phyloP scores from a whole-genome alignment of 2,797 vertebrate genomes.

The Bovichtus diacanthus region DNA sequence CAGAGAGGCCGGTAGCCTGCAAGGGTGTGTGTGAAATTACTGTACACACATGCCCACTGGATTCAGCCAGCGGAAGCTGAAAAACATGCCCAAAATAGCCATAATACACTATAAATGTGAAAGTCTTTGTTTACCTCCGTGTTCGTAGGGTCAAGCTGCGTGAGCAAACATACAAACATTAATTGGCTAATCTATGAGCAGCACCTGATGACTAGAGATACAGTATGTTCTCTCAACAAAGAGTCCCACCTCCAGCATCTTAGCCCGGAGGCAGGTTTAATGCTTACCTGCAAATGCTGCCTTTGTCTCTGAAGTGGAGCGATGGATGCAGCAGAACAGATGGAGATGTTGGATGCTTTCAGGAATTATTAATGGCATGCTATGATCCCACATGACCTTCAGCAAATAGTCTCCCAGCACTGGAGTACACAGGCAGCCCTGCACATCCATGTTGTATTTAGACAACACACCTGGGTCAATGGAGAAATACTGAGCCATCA shows the following conservation, averaged over 20 bases:
- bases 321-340: slow-evolving; percentile 81
- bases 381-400: slow-evolving; percentile 88
- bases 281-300: slow-evolving; percentile 76
- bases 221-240: slow-evolving; percentile 58
- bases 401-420: slow-evolving; percentile 81
- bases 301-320: slow-evolving; percentile 82
- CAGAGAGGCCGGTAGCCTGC: slow-evolving; percentile 71
- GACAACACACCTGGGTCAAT: slow-evolving; percentile 81
- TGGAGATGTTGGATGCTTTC: slow-evolving; percentile 84
- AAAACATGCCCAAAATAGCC: slow-evolving; percentile 43
- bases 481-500: slow-evolving; percentile 74
- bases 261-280: slow-evolving; percentile 71
- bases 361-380: slow-evolving; percentile 86
- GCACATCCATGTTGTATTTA: slow-evolving; percentile 82
- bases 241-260: slow-evolving; percentile 73
- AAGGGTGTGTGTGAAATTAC: slow-evolving; percentile 70
- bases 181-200: slow-evolving; percentile 67
- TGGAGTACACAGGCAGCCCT: slow-evolving; percentile 72
- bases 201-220: slow-evolving; percentile 60
- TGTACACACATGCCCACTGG: slow-evolving; percentile 48
- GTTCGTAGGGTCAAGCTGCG: slow-evolving; percentile 41
- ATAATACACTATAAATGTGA: slow-evolving; percentile 20
- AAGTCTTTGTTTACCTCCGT: slow-evolving; percentile 37
- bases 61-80: slow-evolving; percentile 40
- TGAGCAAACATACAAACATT: slow-evolving; percentile 55